These are phyloP conservation scores for Rhamphomyia laevipes DNA, from an alignment of 2,888 invertebrate species.

Conservation along the genomic window DNA sequence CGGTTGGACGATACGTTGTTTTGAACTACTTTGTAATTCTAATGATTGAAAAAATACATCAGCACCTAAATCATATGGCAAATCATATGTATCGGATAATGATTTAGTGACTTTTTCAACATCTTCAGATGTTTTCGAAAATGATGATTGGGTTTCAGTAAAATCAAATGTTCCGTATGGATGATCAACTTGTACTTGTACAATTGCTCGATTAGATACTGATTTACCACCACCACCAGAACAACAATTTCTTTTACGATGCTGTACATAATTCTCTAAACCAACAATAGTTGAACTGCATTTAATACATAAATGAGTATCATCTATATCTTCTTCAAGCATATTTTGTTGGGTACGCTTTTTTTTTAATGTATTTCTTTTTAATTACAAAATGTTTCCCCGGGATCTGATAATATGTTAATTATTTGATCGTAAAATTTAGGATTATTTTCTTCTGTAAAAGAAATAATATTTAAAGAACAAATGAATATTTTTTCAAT, in stretches of 20 bases:
- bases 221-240: constrained; percentile 33
- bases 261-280: constrained; percentile 74
- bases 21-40: constrained; percentile 62
- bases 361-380: constrained; percentile 1
- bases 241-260: constrained; percentile 59
- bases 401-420: no score
- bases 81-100: constrained; percentile 34
- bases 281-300: constrained; percentile 74
- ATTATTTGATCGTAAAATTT: no score
- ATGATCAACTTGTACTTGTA: constrained; percentile 22
- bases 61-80: constrained; percentile 55
- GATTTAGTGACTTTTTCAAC: constrained; percentile 29
- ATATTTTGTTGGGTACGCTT: no score
- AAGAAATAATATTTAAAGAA: no score
- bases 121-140: constrained; percentile 21
- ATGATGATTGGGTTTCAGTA: constrained; percentile 22
- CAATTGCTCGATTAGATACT: constrained; percentile 14
- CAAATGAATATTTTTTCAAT: no score
- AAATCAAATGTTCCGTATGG: constrained; percentile 27
- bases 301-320: constrained; percentile 78
- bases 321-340: constrained; percentile 57
- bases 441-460: no score
- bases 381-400: no score
- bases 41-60: constrained; percentile 80
- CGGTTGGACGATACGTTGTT: constrained; percentile 22